Conservation (phyloP, 2,797 vertebrate genomes). For the Lagorchestes hirsutus region DNA sequence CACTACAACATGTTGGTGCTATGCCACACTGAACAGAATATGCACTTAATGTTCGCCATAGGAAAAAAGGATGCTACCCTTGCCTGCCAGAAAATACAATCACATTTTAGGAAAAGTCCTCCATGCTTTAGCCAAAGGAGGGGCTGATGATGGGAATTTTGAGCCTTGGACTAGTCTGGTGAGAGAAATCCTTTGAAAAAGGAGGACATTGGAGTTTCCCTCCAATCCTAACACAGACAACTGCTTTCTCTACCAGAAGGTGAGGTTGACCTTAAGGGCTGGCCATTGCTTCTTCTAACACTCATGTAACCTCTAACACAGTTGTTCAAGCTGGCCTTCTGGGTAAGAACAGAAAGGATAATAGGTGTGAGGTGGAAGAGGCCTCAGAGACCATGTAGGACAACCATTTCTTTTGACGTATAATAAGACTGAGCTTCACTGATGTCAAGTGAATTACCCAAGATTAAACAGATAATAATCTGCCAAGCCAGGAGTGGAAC, state of each 20-base stretch:
- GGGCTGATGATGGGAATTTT: constrained; percentile 50
- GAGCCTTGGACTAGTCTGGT: not conserved
- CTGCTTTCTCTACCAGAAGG: not conserved
- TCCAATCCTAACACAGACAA: not conserved
- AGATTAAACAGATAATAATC: not conserved
- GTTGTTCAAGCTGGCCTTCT: constrained; percentile 7
- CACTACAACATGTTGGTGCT: not conserved
- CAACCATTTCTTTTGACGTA: not conserved
- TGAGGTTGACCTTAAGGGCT: constrained; percentile 25
- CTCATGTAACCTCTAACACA: not conserved
- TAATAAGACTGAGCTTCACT: not conserved
- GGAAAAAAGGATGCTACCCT: constrained; percentile 60
- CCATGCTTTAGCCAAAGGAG: constrained; percentile 44
- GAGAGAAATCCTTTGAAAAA: constrained; percentile 22
- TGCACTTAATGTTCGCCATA: constrained; percentile 17
- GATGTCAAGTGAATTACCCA: not conserved
- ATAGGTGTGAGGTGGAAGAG: not conserved
- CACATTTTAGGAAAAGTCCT: constrained; percentile 50
- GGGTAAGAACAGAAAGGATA: not conserved
- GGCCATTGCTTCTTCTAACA: not conserved
- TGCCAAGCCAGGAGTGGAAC: not conserved
- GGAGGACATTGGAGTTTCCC: not conserved
- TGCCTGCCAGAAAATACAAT: constrained; percentile 53
- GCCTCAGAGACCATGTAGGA: not conserved
- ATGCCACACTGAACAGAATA: not conserved